Percentiles rank a stretch among this genome's conserved stretches.
phyloP scores from a whole-genome alignment of 2,888 invertebrate species.

The Calameuta idolon region DNA sequence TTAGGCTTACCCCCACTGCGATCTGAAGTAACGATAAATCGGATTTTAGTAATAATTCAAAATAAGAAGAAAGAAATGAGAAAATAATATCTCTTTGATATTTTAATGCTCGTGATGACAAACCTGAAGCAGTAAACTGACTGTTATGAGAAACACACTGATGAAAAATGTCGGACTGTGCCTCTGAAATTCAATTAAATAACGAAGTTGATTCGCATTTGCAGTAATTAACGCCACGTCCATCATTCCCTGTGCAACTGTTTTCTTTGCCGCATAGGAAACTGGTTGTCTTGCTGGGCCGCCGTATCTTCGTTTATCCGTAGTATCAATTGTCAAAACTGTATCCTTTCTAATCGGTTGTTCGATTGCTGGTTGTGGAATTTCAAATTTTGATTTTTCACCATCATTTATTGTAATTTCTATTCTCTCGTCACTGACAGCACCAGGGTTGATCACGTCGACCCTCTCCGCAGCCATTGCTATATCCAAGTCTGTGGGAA shows the following conservation, averaged over 20 bases:
- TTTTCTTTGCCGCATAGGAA: constrained; percentile 72
- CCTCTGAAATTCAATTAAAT: constrained; percentile 73
- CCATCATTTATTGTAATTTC: no score
- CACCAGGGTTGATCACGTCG: not conserved
- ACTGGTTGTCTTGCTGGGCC: constrained; percentile 45
- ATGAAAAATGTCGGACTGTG: constrained; percentile 72
- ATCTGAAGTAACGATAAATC: constrained; percentile 54
- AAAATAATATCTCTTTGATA: not conserved
- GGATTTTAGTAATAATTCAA: not conserved
- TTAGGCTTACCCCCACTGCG: constrained; percentile 72
- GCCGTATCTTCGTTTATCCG: constrained; percentile 38
- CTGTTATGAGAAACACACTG: constrained; percentile 71
- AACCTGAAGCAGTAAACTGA: constrained; percentile 75
- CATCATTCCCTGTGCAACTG: constrained; percentile 77
- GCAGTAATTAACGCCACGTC: constrained; percentile 78
- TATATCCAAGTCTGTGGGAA: not conserved
- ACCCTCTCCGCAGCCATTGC: not conserved
- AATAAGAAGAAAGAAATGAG: not conserved
- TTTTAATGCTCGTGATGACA: constrained; percentile 15
- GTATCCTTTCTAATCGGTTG: constrained; percentile 31
- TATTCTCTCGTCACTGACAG: no score
- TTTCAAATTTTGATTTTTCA: no score
- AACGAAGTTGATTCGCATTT: constrained; percentile 78
- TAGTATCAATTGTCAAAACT: constrained; percentile 39
- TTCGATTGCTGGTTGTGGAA: constrained; percentile 8